phyloP scores from a whole-genome alignment of 2,113 vertebrate genomes.

The Carettochelys insculpta region DNA sequence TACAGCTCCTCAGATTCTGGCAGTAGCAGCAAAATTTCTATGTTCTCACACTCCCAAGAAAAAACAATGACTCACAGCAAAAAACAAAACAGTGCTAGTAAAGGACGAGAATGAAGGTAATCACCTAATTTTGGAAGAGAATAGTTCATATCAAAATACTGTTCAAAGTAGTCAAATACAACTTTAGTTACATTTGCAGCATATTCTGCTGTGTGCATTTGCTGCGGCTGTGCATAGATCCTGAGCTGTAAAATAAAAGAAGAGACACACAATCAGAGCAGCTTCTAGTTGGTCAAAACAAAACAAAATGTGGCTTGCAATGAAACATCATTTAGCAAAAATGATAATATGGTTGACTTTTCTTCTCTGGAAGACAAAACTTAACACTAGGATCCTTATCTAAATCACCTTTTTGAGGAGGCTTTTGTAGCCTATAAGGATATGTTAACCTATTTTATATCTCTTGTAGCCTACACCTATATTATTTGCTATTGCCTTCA shows the following conservation, averaged over 20 bases:
- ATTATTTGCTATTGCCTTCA: no score
- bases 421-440: no score
- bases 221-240: slow-evolving; percentile 89
- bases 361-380: background rate
- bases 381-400: background rate
- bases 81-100: background rate
- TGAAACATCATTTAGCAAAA: background rate
- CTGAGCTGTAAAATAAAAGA: slow-evolving; percentile 82
- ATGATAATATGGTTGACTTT: background rate
- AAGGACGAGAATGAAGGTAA: slow-evolving; percentile 37
- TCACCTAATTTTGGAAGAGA: slow-evolving; percentile 93
- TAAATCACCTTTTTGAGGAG: background rate
- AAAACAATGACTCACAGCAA: background rate
- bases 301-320: background rate
- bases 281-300: background rate
- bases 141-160: slow-evolving; percentile 90
- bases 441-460: no score
- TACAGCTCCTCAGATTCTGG: background rate
- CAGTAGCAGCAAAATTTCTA: slow-evolving; percentile 1
- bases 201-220: slow-evolving; percentile 86
- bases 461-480: no score
- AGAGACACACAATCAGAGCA: slow-evolving; percentile 34
- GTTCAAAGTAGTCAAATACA: slow-evolving; percentile 92
- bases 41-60: background rate
- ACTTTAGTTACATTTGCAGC: slow-evolving; percentile 86